phyloP scores from a whole-genome alignment of 64 coral and sea anemone genomes.

The Cladopsammia gracilis region DNA sequence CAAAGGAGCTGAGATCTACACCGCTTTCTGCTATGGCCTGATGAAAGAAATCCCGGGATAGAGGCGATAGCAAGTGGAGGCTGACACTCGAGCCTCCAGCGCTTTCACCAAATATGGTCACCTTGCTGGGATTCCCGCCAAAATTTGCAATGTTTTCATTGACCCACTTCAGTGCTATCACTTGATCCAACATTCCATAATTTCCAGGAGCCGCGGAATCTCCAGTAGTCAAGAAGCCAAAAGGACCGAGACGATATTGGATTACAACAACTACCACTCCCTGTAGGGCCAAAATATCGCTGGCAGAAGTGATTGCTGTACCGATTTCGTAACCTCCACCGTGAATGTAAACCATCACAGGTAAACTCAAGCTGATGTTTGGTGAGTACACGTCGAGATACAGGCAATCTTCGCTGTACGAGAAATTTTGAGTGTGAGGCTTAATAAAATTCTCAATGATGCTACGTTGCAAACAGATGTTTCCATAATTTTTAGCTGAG shows the following conservation, averaged over 20 bases:
- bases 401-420: constrained; percentile 50
- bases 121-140: constrained; percentile 30
- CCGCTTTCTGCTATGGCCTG: constrained; percentile 5
- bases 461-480: constrained; percentile 31
- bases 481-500: constrained; percentile 15
- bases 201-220: constrained; percentile 31
- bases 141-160: constrained; percentile 49
- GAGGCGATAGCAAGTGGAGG: not conserved
- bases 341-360: constrained; percentile 73
- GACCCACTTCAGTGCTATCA: constrained; percentile 56
- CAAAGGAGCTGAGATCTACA: not conserved
- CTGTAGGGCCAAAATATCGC: constrained; percentile 47
- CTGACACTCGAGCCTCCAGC: constrained; percentile 4
- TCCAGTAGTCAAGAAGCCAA: constrained; percentile 40
- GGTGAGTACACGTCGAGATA: constrained; percentile 27
- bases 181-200: constrained; percentile 51
- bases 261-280: constrained; percentile 54
- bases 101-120: constrained; percentile 52
- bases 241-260: constrained; percentile 27
- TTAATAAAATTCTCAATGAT: not conserved
- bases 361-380: not conserved
- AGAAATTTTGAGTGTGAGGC: not conserved
- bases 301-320: not conserved
- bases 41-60: constrained; percentile 7
- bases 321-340: constrained; percentile 38